Base-by-base conservation (phyloP, 2,797 vertebrate genomes). In the Paedocypris micromegethes region DNA sequence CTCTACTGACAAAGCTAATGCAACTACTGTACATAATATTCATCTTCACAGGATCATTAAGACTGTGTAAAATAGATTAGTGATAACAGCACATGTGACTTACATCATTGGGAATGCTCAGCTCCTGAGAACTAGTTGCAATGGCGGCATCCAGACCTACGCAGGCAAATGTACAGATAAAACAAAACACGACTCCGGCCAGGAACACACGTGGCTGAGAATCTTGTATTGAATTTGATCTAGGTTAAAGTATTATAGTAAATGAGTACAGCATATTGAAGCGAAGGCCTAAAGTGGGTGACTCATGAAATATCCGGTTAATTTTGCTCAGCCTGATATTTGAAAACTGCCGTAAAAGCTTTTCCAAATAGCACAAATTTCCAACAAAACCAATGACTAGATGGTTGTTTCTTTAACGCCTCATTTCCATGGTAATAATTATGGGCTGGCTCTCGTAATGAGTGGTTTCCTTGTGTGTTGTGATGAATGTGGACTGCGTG, bases 31-130 rank as follows among this genome's bases (percentile, higher is more conserved):
- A 23, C 23, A 23, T 23, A 23, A 23, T 23, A 23, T 23, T 23
- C 23, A 23, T 23, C 23, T 23, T 23, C 23, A 23, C 1, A 23
- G 23, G 23, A 23, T 1, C 23, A 23, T 23, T 23, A 23, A 1
- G 23, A 23, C 23, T 23, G 23, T 23, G 23, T 23, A 23, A 23
- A 23, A 23, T 23, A 23, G 23, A 23, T 23, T 23, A 23, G 23
- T 23, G 23, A 23, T 23, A 23, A 41, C 38, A 37, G 42, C 4
- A n/a, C 3, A 84, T 71, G 79, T 66, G 75, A 92, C 92, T 95
- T 91, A 95, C 93, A 86, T 97, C 92, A 86, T 96, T 95, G 84
- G 93, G 93, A 90, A 97, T 93, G 78, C 90, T 92, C 88, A 96
- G 88, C 84, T 97, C 93, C 80, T 97, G 92, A 88, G 94, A 93